Conservation (phyloP, 1,140 invertebrate species). For the Rhopalosiphum padi region DNA sequence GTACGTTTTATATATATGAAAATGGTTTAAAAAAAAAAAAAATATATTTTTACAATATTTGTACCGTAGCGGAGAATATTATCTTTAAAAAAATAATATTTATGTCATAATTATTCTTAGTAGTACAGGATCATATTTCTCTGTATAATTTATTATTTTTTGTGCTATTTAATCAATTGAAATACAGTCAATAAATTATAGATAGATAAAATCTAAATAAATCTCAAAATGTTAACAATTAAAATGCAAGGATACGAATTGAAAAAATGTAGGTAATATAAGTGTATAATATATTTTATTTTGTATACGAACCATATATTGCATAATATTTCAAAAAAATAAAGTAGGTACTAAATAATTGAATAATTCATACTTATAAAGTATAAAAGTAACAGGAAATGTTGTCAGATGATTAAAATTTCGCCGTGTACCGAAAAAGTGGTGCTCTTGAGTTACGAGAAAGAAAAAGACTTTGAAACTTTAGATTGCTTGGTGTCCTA, state of each 20-base stretch:
- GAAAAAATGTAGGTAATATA: neutral
- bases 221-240: neutral
- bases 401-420: slow-evolving; percentile 6
- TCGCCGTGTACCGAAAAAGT: neutral
- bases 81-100: neutral
- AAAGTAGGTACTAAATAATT: neutral
- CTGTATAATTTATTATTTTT: neutral
- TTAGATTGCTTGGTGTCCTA: slow-evolving; percentile 13
- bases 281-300: neutral
- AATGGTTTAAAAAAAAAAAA: neutral
- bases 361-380: slow-evolving; percentile 7
- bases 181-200: neutral
- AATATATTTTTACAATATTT: too few species aligned
- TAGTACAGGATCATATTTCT: neutral
- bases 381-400: neutral
- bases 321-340: neutral
- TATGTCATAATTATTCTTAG: neutral
- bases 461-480: slow-evolving; percentile 5
- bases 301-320: neutral
- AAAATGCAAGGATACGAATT: neutral
- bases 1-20: neutral
- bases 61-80: too few species aligned
- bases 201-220: neutral
- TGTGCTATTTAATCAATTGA: neutral
- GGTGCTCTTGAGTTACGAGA: neutral